Conservation (phyloP, 1,140 invertebrate genomes). For the Apis florea region DNA sequence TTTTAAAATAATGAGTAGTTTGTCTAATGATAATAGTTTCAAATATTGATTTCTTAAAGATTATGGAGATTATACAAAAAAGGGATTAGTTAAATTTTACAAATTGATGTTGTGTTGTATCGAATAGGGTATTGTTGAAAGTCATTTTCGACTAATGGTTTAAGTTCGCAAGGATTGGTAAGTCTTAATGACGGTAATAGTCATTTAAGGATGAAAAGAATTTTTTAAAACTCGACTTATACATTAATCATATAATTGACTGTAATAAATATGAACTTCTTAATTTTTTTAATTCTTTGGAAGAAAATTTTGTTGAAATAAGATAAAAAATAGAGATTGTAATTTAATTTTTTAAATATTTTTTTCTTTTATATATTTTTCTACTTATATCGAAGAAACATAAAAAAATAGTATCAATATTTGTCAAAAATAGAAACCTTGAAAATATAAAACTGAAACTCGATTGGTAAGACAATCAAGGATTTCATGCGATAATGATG, state of each 20-base stretch:
- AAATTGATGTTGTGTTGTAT: background rate
- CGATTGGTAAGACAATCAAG: slow-evolving; percentile 21
- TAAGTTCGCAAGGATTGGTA: background rate
- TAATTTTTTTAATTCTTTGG: background rate
- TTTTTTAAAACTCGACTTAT: background rate
- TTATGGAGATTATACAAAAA: background rate
- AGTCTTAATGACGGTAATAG: background rate
- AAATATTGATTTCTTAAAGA: background rate
- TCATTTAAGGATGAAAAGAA: background rate
- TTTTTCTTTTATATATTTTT: background rate
- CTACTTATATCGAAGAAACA: background rate
- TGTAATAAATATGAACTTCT: slow-evolving; percentile 7
- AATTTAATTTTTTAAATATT: background rate
- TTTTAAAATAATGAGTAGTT: background rate
- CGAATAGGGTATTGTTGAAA: background rate
- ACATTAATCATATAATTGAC: slow-evolving; percentile 23
- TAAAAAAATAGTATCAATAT: background rate
- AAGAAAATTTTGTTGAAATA: background rate
- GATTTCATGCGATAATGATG: slow-evolving; percentile 6
- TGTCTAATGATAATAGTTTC: background rate
- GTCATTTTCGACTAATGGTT: background rate
- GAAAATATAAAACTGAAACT: background rate
- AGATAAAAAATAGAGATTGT: background rate
- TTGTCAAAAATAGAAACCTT: background rate
- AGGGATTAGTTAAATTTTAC: background rate